A percentile compares a stretch with the other conserved stretches of the same genome.
Evolutionary conservation across 2,113 vertebrate species (phyloP).

Genomic region (Lophura nycthemera): DNA sequence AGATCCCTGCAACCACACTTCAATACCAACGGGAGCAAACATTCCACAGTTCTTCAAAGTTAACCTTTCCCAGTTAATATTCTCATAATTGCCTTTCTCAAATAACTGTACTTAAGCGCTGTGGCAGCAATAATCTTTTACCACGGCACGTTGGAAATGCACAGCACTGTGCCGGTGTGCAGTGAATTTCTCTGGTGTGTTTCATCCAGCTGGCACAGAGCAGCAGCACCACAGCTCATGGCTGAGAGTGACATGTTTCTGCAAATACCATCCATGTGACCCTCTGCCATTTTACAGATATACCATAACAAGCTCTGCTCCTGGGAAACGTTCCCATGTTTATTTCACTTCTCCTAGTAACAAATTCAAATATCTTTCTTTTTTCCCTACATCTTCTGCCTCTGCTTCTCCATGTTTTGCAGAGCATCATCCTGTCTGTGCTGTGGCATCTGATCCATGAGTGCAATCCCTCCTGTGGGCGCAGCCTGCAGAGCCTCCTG

Average conservation of each 20-base stretch:
- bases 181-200: background rate
- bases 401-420: background rate
- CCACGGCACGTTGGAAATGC: fast-evolving
- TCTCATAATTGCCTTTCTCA: slow-evolving; percentile 52
- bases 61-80: slow-evolving; percentile 10
- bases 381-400: background rate
- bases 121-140: background rate
- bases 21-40: slow-evolving; percentile 10
- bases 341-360: slow-evolving; percentile 33
- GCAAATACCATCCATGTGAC: background rate
- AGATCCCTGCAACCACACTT: background rate
- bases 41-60: slow-evolving; percentile 7
- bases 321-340: slow-evolving; percentile 44
- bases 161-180: fast-evolving
- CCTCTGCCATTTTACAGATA: background rate
- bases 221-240: background rate
- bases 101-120: background rate
- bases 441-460: fast-evolving
- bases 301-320: slow-evolving; percentile 15
- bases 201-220: fast-evolving
- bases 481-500: fast-evolving
- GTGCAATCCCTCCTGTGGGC: background rate
- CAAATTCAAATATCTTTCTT: slow-evolving; percentile 32
- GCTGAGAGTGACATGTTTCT: background rate
- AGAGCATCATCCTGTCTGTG: background rate